These are phyloP conservation scores for Corvus moneduloides DNA, from an alignment of 2,113 vertebrate species.

Conservation along the genomic window DNA sequence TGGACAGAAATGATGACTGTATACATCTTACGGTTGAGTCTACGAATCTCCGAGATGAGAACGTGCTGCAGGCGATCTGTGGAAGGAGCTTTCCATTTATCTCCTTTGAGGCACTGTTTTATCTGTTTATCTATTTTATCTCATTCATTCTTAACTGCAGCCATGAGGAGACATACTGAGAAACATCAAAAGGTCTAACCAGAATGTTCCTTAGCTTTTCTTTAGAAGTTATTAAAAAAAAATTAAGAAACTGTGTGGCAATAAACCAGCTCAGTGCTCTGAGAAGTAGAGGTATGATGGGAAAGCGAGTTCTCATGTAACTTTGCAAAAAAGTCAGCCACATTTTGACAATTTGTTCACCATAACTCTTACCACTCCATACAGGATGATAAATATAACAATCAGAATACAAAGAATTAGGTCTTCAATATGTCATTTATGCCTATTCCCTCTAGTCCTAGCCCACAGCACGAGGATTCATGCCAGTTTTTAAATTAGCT, in stretches of 20 bases:
- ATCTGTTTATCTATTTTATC: background rate
- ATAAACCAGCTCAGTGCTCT: background rate
- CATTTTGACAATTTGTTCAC: background rate
- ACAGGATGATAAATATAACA: background rate
- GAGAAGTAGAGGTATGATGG: background rate
- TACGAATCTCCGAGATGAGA: background rate
- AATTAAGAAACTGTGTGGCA: background rate
- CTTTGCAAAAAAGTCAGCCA: background rate
- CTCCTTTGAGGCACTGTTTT: background rate
- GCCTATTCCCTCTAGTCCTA: slow-evolving; percentile 12
- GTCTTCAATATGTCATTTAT: slow-evolving; percentile 1
- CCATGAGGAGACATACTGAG: background rate
- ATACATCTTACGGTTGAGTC: background rate
- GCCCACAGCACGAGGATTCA: background rate
- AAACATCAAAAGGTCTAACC: background rate
- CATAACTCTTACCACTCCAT: background rate
- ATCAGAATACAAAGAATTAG: background rate
- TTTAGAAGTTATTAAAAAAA: background rate
- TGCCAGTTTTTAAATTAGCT: slow-evolving; percentile 42
- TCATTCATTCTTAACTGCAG: background rate
- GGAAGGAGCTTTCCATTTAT: background rate
- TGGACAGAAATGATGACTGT: background rate
- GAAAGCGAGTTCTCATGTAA: background rate
- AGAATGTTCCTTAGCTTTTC: background rate
- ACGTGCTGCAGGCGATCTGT: background rate